Base-by-base conservation (phyloP, 2,113 vertebrate genomes). In the Paracanthobrama guichenoti region DNA sequence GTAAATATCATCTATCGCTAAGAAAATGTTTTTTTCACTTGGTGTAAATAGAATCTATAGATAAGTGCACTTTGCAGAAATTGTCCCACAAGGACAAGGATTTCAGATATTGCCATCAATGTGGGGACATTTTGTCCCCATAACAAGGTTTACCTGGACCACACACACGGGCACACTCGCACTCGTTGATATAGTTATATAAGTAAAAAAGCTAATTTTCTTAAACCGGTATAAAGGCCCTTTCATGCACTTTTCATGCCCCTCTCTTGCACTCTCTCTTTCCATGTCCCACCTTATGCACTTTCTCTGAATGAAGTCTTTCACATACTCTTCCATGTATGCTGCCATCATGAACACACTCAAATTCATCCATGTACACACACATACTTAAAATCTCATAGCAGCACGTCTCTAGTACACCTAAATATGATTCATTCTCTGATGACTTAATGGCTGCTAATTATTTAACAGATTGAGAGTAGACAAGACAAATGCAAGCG, bases 291-390 rank as follows among this genome's bases (percentile, higher is more conserved):
- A 50, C 31, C 67, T 67, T 85, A 74, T 44, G 53, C 76, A 73
- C 57, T 31, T 28, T n/a, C 42, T 46, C 59, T 89, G 71, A 87
- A 87, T 84, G 69, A 71, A 48, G 46, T 82, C 84, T 86, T 81
- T 87, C 76, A 87, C 35, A 79, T 67, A 57, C 39, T 78, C n/a
- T 53, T 20, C 13, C 60, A 67, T 78, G 55, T 28, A 55, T 79
- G 77, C 78, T 71, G 20, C 44, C 24, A n/a, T 57, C 20, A 76
- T 48, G 59, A 26, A 55, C 57, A 71, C 73, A 81, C 55, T 50
- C 57, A 80, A 24, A 69, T 39, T 8, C 39, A 72, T 20, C 6
- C 69, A 64, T 6, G 44, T 22, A 53, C 55, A 55, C 84, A 74
- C 44, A 67, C 35, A 42, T n/a, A 59, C 55, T 48, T 31, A 48